Conservation (phyloP, 2,888 invertebrate genomes). For the Caenorhabditis zanzibari region DNA sequence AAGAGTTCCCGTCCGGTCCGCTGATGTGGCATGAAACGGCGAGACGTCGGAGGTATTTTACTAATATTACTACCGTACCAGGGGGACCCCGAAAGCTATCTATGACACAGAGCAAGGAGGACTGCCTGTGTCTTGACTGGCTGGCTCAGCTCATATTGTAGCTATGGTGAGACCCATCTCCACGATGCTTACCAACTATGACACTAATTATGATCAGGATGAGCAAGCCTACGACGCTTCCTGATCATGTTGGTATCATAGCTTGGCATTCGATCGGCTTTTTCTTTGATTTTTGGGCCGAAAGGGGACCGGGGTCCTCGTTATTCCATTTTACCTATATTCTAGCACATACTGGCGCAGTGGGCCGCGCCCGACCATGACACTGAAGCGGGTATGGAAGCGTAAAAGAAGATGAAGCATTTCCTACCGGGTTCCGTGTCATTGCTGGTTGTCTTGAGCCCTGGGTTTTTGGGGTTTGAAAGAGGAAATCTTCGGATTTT, state of each 20-base stretch:
- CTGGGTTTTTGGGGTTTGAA: no score
- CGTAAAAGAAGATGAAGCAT: background rate
- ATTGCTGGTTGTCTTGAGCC: background rate
- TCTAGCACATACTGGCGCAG: background rate
- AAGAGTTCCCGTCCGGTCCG: background rate
- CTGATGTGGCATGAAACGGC: slow-evolving; percentile 12
- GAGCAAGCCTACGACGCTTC: background rate
- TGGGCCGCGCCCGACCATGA: slow-evolving; percentile 7
- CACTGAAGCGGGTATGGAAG: slow-evolving; percentile 29
- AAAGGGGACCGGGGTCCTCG: background rate
- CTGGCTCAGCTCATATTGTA: no score
- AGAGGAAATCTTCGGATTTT: no score
- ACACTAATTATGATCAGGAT: background rate
- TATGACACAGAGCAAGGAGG: no score
- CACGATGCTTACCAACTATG: background rate
- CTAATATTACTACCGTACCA: background rate
- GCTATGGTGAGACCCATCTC: no score
- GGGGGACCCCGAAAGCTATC: background rate
- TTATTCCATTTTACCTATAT: background rate
- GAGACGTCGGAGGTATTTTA: background rate
- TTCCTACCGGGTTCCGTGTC: slow-evolving; percentile 10
- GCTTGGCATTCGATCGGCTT: background rate
- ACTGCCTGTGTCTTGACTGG: no score
- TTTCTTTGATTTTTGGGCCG: no score
- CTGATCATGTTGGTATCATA: background rate